Evolutionary conservation across 2,113 vertebrate species (phyloP), one percentile per base, ranked within the genome.

Genomic region (Sorex fumeus): DNA sequence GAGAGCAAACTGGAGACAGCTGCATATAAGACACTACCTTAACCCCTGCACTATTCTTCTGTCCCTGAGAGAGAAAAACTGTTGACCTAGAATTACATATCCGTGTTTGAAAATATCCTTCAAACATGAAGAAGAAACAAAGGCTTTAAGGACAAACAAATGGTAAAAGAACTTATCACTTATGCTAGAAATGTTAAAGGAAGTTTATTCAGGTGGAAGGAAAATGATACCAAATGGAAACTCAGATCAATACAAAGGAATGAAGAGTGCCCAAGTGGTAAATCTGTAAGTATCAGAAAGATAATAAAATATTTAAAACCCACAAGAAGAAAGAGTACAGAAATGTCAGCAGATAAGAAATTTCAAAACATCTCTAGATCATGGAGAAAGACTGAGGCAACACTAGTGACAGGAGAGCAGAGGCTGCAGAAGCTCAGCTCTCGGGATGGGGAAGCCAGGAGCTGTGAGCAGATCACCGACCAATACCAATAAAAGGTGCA

Each of bases 261-360:
- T 45, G 45, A 95, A 74, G 43, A 79, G 50, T 79, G 34, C 85
- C 88, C 67, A 88, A 83, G 94, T 83, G 82, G 83, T 91, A 88
- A 85, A 91, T 72, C n/a, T 95, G 50, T 88, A 81, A 93, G 72
- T 87, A 71, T 93, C 74, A 87, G 83, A 91, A 75, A 57, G 79
- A 87, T 93, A 86, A 43, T 86, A 92, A 94, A 95, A 93, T 92
- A 96, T 91, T 92, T 88, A 92, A 96, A 96, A 90, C 86, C 76
- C 62, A 79, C 71, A 89, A 92, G 66, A 90, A 93, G 69, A 92
- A 90, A 93, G 82, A 87, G 64, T 66, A 72, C 72, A 94, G 69
- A 94, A 69, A 76, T 36, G 28, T 84, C 70, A 90, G 93, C 67
- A 71, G 67, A 78, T 93, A 74, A 90, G 69, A 84, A 85, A 92